phyloP scores from a whole-genome alignment of 2,797 vertebrate species.

The Babyrousa celebensis region DNA sequence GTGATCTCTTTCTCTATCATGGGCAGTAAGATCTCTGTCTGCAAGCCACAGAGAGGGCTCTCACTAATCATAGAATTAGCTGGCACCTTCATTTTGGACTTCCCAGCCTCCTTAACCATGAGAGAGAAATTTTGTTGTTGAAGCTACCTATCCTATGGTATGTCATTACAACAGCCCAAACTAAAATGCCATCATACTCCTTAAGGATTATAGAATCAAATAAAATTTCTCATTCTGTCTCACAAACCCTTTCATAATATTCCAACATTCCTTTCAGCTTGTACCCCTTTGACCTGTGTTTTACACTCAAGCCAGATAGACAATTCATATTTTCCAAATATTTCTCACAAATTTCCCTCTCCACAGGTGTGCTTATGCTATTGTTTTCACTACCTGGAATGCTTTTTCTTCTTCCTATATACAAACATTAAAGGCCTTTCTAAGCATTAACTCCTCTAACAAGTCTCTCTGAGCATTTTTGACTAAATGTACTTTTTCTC shows the following conservation, averaged over 20 bases:
- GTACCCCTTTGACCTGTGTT: background rate
- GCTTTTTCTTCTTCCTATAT: background rate
- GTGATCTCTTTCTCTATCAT: background rate
- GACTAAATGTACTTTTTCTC: background rate
- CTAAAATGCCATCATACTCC: background rate
- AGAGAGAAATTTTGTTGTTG: background rate
- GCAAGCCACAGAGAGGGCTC: background rate
- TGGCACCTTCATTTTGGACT: background rate
- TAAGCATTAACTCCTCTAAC: background rate
- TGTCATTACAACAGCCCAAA: background rate
- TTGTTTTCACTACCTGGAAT: background rate
- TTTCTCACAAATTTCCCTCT: background rate
- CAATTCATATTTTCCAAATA: background rate
- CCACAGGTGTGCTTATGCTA: background rate
- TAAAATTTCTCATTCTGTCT: background rate
- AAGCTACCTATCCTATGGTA: background rate
- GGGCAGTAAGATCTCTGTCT: background rate
- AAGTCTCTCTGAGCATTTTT: background rate
- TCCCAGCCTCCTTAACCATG: background rate
- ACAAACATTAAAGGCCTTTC: background rate
- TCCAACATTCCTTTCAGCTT: background rate
- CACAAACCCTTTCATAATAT: background rate
- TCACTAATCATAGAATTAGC: background rate
- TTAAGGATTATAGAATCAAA: background rate
- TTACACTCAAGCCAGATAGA: background rate